Conservation (phyloP, 2,113 vertebrate genomes). For the Martes martes region DNA sequence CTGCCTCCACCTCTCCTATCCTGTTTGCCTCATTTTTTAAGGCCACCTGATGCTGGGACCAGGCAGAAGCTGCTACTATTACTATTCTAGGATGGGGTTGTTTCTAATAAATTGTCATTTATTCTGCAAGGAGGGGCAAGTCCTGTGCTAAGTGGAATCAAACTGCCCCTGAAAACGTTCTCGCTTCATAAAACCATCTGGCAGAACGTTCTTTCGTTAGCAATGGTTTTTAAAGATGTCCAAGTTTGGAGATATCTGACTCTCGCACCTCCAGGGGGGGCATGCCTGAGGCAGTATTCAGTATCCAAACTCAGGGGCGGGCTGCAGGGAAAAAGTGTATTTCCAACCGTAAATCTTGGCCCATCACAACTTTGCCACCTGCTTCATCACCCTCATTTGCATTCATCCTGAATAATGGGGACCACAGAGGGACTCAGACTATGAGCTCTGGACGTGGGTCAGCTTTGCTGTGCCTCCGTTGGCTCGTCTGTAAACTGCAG, state of each 20-base stretch:
- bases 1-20: not conserved
- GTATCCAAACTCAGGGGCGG: fast-evolving
- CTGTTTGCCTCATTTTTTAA: not conserved
- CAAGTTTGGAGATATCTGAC: not conserved
- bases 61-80: fast-evolving
- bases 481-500: not conserved
- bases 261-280: fast-evolving
- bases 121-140: fast-evolving
- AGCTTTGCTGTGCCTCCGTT: not conserved
- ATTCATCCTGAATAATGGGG: not conserved
- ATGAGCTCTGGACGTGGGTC: no score
- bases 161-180: fast-evolving
- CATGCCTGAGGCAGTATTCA: fast-evolving
- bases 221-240: not conserved
- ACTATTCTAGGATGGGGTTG: not conserved
- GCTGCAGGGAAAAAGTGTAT: fast-evolving
- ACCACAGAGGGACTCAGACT: not conserved
- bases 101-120: not conserved
- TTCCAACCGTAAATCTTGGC: fast-evolving
- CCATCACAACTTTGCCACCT: fast-evolving
- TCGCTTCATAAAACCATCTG: no score
- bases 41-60: not conserved
- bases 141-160: not conserved
- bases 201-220: not conserved
- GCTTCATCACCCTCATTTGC: fast-evolving